A percentile compares a stretch with the other conserved stretches of the same genome.
These are phyloP conservation scores for Podiceps cristatus DNA, from an alignment of 2,113 vertebrate species.

Conservation along the genomic window DNA sequence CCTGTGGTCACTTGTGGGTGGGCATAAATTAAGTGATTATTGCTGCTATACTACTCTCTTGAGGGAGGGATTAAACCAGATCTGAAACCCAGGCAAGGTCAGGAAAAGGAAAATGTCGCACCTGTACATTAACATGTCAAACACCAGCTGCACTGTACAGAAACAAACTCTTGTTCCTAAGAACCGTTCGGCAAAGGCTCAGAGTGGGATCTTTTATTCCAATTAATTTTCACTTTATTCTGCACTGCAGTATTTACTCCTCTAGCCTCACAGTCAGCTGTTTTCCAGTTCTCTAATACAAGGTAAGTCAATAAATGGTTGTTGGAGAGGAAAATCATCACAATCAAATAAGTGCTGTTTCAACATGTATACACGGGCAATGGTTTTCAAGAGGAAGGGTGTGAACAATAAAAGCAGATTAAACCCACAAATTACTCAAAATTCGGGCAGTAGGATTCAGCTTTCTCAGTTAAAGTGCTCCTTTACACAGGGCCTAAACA, in stretches of 20 bases:
- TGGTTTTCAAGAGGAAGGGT: neutral
- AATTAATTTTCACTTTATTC: neutral
- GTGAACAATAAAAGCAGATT: neutral
- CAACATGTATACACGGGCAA: neutral
- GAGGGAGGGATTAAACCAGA: slow-evolving; percentile 23
- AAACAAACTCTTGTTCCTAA: neutral
- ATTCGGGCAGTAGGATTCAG: neutral
- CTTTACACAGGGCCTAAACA: neutral
- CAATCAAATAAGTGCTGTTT: neutral
- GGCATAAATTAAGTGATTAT: slow-evolving; percentile 53
- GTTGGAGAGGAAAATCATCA: slow-evolving; percentile 6
- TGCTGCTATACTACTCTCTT: neutral
- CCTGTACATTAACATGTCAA: slow-evolving; percentile 9
- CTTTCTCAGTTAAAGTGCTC: neutral
- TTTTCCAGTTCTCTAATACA: slow-evolving; percentile 16
- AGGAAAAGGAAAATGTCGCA: slow-evolving; percentile 21
- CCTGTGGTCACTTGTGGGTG: slow-evolving; percentile 19
- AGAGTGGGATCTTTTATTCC: neutral
- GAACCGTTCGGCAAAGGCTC: neutral
- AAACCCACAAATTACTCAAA: neutral
- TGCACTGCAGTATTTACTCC: neutral
- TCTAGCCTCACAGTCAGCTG: neutral
- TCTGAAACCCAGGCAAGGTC: slow-evolving; percentile 28
- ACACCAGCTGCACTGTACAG: neutral
- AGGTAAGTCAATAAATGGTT: slow-evolving; percentile 30